Conservation (phyloP, 2,888 invertebrate species). For the Hypsopygia costalis region DNA sequence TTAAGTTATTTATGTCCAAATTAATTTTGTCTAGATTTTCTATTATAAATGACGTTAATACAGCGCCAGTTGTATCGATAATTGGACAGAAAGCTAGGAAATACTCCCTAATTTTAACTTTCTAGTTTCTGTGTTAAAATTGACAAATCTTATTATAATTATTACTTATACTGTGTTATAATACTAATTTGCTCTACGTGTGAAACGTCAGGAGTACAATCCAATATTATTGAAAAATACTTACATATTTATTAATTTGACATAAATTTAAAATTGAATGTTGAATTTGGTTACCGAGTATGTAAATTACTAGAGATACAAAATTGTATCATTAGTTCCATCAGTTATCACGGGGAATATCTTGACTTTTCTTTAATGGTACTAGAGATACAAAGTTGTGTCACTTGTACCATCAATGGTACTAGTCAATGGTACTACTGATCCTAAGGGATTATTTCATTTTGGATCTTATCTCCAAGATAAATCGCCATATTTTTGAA, state of each 20-base stretch:
- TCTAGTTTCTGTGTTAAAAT: slow-evolving; percentile 16
- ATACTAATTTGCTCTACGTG: slow-evolving; percentile 16
- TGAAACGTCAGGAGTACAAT: slow-evolving; percentile 13
- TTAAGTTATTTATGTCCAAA: slow-evolving; percentile 16
- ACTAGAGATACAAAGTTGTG: no score
- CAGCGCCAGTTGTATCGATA: slow-evolving; percentile 13
- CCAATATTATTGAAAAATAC: slow-evolving; percentile 10
- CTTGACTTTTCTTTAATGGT: no score
- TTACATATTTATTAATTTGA: slow-evolving; percentile 12
- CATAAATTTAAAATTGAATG: slow-evolving; percentile 11
- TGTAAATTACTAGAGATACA: no score
- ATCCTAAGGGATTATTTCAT: no score
- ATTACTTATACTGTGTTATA: no score
- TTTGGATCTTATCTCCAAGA: slow-evolving; percentile 9
- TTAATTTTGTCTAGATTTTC: slow-evolving; percentile 14
- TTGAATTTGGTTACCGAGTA: slow-evolving; percentile 10
- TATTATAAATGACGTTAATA: slow-evolving; percentile 13
- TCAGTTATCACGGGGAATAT: no score
- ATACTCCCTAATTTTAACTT: slow-evolving; percentile 15
- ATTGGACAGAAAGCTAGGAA: slow-evolving; percentile 13
- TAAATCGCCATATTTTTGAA: slow-evolving; percentile 9
- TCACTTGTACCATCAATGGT: no score
- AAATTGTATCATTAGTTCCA: no score
- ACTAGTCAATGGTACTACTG: no score
- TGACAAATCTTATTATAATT: slow-evolving; percentile 14